Conservation (phyloP, 2,113 vertebrate species). For the Leptobrachium leishanense region DNA sequence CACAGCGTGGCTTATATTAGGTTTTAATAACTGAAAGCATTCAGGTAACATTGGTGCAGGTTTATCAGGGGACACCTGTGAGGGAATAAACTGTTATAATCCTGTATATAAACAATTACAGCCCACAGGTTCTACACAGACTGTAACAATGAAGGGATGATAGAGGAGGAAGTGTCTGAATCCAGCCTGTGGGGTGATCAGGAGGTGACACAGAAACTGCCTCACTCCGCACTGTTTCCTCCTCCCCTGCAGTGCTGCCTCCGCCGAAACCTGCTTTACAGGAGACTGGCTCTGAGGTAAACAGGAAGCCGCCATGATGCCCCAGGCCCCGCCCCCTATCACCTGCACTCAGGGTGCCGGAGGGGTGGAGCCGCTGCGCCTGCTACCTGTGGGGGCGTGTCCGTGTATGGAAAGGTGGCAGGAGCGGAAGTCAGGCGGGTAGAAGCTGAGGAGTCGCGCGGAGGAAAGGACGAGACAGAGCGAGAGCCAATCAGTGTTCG, state of each 20-base stretch:
- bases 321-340: neutral
- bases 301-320: conserved; percentile 25
- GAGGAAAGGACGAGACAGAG: neutral
- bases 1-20: no score
- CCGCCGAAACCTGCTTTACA: conserved; percentile 15
- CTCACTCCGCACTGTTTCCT: neutral
- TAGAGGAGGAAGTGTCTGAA: no score
- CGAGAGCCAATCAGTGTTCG: neutral
- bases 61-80: no score
- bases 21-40: no score
- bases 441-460: neutral
- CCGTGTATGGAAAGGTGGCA: neutral
- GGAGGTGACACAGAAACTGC: conserved; percentile 11
- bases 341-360: neutral
- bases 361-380: neutral
- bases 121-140: no score
- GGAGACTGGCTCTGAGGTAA: neutral
- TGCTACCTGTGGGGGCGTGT: neutral
- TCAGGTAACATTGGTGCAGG: no score
- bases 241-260: neutral
- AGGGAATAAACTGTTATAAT: no score
- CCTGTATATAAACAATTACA: no score
- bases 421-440: neutral
- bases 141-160: no score
- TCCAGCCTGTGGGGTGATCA: no score